These are phyloP conservation scores for Daktulosphaira vitifoliae DNA, from an alignment of 1,140 invertebrate genomes.

Conservation along the genomic window DNA sequence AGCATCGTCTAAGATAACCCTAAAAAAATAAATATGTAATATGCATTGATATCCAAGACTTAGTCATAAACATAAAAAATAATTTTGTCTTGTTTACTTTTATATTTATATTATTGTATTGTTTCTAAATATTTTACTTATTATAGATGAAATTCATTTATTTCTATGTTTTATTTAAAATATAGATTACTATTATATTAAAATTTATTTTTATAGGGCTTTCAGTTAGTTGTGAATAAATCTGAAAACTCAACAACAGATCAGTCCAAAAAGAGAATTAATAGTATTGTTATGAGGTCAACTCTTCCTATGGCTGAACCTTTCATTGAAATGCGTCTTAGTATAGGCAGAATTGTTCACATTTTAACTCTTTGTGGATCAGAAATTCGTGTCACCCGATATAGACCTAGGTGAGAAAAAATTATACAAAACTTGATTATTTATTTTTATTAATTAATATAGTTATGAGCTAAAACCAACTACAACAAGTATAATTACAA, in stretches of 20 bases:
- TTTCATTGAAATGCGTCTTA: conserved; percentile 70
- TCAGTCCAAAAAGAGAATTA: background rate
- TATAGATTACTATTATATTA: background rate
- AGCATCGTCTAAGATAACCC: no score
- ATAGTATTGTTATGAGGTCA: conserved; percentile 19
- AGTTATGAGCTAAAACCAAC: background rate
- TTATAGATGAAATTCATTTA: no score
- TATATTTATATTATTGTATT: no score
- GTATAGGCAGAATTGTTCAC: conserved; percentile 92
- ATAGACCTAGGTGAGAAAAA: conserved; percentile 73
- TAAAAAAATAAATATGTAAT: no score
- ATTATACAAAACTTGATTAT: conserved; percentile 35
- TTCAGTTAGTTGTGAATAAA: conserved; percentile 64
- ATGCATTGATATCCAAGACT: no score
- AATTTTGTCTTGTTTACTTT: no score
- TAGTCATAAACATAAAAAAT: no score
- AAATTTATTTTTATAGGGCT: conserved; percentile 54
- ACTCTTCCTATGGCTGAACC: conserved; percentile 30
- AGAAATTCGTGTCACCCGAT: conserved; percentile 84
- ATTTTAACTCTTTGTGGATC: conserved; percentile 73
- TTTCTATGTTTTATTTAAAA: no score
- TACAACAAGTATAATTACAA: no score
- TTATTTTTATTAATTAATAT: background rate
- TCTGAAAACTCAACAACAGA: background rate
- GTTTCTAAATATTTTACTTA: no score